These are phyloP conservation scores for Colaptes auratus DNA, from an alignment of 2,113 vertebrate genomes.

Conservation along the genomic window DNA sequence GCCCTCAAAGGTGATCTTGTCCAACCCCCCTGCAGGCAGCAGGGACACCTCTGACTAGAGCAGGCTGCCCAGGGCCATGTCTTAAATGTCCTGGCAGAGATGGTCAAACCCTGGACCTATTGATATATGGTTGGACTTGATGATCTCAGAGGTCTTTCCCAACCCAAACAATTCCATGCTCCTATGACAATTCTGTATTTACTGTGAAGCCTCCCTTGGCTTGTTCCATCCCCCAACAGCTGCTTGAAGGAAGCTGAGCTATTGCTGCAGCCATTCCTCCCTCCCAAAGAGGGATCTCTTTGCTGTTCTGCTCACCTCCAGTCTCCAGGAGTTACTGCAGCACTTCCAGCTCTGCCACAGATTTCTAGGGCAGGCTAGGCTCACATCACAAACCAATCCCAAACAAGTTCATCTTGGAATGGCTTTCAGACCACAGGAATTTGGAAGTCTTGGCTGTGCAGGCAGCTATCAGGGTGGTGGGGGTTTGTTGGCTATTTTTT, in stretches of 20 bases:
- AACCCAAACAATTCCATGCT: too few relatives aligned
- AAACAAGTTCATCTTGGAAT: background rate
- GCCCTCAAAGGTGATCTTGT: too few relatives aligned
- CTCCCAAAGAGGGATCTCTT: background rate
- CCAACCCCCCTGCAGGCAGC: too few relatives aligned
- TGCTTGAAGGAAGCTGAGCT: background rate
- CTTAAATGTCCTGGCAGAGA: background rate
- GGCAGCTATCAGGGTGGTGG: background rate
- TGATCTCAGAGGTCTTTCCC: too few relatives aligned
- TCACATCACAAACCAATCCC: background rate
- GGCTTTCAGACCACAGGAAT: slow-evolving; percentile 53
- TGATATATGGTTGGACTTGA: background rate
- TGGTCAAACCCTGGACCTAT: background rate
- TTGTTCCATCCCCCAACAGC: background rate
- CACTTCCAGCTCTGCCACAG: background rate
- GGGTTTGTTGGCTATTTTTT: background rate
- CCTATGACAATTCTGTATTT: background rate
- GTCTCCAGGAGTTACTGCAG: background rate
- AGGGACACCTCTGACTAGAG: too few relatives aligned
- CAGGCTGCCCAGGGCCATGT: too few relatives aligned
- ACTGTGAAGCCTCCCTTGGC: background rate
- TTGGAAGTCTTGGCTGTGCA: background rate
- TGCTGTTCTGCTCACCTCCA: background rate
- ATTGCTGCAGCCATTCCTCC: background rate
- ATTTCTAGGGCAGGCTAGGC: background rate